phyloP scores from a whole-genome alignment of 53 echinoderm and acorn worm species.

The Pentamera pediparva region DNA sequence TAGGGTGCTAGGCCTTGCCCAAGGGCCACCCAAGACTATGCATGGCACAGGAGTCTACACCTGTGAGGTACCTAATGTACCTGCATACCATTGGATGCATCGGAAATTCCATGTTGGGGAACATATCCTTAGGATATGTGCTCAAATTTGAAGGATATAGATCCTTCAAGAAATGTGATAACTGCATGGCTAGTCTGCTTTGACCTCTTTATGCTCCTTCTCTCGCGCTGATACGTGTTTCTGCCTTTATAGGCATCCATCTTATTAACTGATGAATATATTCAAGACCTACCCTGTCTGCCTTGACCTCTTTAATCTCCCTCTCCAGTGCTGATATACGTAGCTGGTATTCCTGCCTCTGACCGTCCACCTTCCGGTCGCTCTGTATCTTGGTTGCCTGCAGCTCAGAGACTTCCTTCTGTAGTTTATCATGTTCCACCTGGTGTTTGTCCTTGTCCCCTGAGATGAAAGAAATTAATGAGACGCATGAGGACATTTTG shows the following conservation, averaged over 20 bases:
- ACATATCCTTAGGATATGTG: too few species aligned
- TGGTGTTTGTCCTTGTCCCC: conserved; percentile 57
- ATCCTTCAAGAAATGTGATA: too few species aligned
- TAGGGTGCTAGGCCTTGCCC: too few species aligned
- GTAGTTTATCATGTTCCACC: conserved; percentile 55
- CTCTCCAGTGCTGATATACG: conserved; percentile 69
- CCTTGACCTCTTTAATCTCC: conserved; percentile 67
- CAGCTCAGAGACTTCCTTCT: conserved; percentile 60
- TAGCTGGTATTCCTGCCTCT: conserved; percentile 54
- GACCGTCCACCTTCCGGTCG: conserved; percentile 49
- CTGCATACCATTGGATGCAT: too few species aligned
- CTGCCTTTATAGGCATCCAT: too few species aligned
- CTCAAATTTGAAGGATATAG: too few species aligned
- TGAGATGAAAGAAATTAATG: not conserved
- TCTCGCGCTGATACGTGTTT: conserved; percentile 68
- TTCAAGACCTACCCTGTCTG: conserved; percentile 50
- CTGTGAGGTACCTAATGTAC: too few species aligned
- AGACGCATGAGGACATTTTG: not conserved
- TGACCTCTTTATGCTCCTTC: conserved; percentile 71
- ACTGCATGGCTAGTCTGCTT: too few species aligned
- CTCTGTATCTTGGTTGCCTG: conserved; percentile 48
- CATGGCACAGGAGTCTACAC: too few species aligned
- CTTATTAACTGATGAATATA: too few species aligned
- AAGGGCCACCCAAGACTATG: too few species aligned
- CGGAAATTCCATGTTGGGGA: too few species aligned